These are phyloP conservation scores for Rana temporaria DNA, from an alignment of 2,113 vertebrate species.

Conservation along the genomic window DNA sequence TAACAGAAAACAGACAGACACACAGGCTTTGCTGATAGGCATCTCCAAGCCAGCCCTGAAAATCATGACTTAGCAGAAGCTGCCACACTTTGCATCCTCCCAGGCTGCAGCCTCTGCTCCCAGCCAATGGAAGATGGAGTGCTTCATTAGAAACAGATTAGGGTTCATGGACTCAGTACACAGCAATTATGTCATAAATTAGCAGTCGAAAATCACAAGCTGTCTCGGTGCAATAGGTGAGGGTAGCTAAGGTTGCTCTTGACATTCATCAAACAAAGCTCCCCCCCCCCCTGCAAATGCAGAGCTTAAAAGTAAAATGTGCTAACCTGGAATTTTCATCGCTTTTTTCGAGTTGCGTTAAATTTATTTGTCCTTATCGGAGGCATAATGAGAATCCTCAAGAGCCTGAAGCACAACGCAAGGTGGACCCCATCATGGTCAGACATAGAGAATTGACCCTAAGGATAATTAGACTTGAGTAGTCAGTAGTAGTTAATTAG, in stretches of 20 bases:
- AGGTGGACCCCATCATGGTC: too few species aligned
- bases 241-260: not conserved
- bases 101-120: not conserved
- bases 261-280: not conserved
- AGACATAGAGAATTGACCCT: too few species aligned
- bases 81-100: conserved; percentile 13
- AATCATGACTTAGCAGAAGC: conserved; percentile 40
- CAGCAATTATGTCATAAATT: conserved; percentile 55
- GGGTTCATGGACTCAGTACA: conserved; percentile 43
- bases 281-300: not conserved
- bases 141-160: conserved; percentile 56
- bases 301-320: not conserved
- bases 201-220: conserved; percentile 47
- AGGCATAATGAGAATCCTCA: too few species aligned
- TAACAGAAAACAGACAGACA: conserved; percentile 54
- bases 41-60: conserved; percentile 25
- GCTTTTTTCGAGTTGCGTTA: not conserved
- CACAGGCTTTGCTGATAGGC: conserved; percentile 49
- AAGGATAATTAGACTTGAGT: too few species aligned
- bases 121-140: conserved; percentile 39
- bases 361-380: too few species aligned
- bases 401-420: too few species aligned
- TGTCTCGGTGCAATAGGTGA: conserved; percentile 33
- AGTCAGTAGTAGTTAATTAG: too few species aligned
- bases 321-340: not conserved